Conservation (phyloP, 2,797 vertebrate species). For the Acanthurus tractus region DNA sequence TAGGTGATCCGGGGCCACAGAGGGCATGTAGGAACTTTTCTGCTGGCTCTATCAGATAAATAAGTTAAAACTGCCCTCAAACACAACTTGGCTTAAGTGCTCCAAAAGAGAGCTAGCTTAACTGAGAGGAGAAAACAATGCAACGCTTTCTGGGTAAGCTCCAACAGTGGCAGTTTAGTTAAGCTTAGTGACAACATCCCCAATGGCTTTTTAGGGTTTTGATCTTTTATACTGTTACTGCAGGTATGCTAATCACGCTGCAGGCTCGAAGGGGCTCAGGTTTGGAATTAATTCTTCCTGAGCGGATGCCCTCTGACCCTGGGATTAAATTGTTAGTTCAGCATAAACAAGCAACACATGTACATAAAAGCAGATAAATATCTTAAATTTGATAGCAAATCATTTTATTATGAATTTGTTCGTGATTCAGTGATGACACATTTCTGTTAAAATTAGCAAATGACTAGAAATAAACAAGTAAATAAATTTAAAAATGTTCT, state of each 20-base stretch:
- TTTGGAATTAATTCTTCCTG: slow-evolving; percentile 55
- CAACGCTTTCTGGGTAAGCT: slow-evolving; percentile 70
- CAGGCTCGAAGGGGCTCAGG: slow-evolving; percentile 54
- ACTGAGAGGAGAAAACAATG: slow-evolving; percentile 71
- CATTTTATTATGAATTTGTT: neutral
- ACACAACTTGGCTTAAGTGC: slow-evolving; percentile 77
- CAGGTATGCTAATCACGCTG: slow-evolving; percentile 66
- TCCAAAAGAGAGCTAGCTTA: slow-evolving; percentile 73
- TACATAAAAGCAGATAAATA: slow-evolving; percentile 29
- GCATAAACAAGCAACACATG: slow-evolving; percentile 53
- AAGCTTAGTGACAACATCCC: slow-evolving; percentile 70
- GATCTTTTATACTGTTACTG: slow-evolving; percentile 75
- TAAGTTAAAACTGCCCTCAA: slow-evolving; percentile 79
- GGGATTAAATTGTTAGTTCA: slow-evolving; percentile 44
- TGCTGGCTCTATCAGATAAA: slow-evolving; percentile 79
- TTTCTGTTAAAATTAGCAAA: slow-evolving; percentile 3
- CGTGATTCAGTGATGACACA: neutral
- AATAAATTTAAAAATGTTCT: slow-evolving; percentile 14
- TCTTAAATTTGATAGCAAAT: neutral
- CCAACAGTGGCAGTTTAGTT: slow-evolving; percentile 65
- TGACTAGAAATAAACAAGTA: slow-evolving; percentile 8
- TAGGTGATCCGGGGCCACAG: slow-evolving; percentile 57
- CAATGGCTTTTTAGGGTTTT: slow-evolving; percentile 67
- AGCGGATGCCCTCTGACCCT: slow-evolving; percentile 52
- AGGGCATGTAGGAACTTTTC: slow-evolving; percentile 75